Evolutionary conservation across 2,113 vertebrate species (phyloP).

Genomic region (Leucosticte australis): DNA sequence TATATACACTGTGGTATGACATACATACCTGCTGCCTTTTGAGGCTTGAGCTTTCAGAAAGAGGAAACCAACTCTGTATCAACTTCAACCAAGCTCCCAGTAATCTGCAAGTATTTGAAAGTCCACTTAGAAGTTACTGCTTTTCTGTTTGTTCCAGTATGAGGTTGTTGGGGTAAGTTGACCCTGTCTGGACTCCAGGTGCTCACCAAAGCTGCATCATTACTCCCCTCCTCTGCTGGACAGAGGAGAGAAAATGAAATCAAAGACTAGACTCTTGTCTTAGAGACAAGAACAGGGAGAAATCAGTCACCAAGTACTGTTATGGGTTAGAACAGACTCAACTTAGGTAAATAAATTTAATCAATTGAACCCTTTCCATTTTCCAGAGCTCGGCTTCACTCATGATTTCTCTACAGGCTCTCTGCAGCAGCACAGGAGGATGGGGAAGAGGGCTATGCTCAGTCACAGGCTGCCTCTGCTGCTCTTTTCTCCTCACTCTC

Average conservation of each 20-base stretch:
- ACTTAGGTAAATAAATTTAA: neutral
- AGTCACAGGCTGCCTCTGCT: neutral
- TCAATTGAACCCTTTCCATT: neutral
- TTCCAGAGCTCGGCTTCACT: neutral
- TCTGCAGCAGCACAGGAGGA: neutral
- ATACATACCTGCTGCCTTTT: neutral
- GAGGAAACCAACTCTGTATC: neutral
- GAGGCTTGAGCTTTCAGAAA: neutral
- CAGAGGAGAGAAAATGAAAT: neutral
- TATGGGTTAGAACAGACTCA: neutral
- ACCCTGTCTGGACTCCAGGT: neutral
- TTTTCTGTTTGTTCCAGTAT: neutral
- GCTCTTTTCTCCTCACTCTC: neutral
- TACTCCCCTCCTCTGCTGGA: neutral
- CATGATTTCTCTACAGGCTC: neutral
- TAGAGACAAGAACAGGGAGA: neutral
- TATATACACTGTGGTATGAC: neutral
- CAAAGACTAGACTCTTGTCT: neutral
- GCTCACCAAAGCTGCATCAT: neutral
- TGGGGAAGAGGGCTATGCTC: rapidly evolving
- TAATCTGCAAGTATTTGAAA: neutral
- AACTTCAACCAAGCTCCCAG: neutral
- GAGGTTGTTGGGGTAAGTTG: neutral
- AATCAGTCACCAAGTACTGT: neutral
- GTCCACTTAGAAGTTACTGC: neutral